Evolutionary conservation across 2,113 vertebrate species (phyloP), one percentile per base, ranked within the genome.

Genomic region (Microcebus griseorufus): DNA sequence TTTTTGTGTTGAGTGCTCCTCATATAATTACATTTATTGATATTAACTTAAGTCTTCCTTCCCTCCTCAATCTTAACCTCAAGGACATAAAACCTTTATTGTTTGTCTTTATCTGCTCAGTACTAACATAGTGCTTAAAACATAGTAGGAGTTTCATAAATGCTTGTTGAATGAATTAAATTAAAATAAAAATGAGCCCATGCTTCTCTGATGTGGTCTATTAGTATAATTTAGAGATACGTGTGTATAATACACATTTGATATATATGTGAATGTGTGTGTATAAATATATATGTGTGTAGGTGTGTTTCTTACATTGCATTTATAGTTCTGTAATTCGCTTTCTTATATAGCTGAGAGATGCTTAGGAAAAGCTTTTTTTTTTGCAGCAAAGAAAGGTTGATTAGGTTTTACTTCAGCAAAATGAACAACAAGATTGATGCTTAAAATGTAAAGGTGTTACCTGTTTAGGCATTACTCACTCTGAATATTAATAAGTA

Each of bases 371-470:
- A 95, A 96, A 82, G 67, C 20, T 73, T 84, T 97, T 83, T 73
- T 65, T 39, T 87, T 79, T 88, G 34, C 5, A 95, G 73, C 89
- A 95, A 90, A 86, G 92, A 93, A 95, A 96, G 73, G 81, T 67
- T 96, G 88, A 96, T 96, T 96, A 96, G 86, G 85, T 95, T 98
- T 97, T 80, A 96, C 64, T 96, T 96, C 83, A 86, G 84, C 67
- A 97, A 97, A 97, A 94, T 96, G 78, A 96, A 90, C 73, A 92
- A 93, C 73, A 97, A 96, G 78, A 97, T 95, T 95, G 76, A 95
- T 91, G 73, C 82, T 96, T 89, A 94, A 96, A 98, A 97, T 93
- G 64, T 96, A 96, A 94, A 98, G 78, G 82, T 97, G 91, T 94
- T 97, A 95, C 78, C 73, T 94, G 48, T 75, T 67, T 82, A 88